Percentiles rank a stretch among this genome's conserved stretches.
phyloP scores from a whole-genome alignment of 2,888 invertebrate species.

The Drosophila neoperkinsi region DNA sequence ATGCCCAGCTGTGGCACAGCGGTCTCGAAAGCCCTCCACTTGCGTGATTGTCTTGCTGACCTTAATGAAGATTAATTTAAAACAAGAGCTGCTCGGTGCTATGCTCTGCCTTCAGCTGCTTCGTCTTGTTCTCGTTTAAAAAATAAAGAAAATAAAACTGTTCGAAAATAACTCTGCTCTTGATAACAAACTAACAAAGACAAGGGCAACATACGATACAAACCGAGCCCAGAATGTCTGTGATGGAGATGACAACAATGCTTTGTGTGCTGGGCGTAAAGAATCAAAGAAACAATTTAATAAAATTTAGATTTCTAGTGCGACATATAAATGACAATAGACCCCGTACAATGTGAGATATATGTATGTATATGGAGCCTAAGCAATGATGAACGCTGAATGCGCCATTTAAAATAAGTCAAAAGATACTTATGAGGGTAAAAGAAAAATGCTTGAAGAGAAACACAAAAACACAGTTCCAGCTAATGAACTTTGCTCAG shows the following conservation, averaged over 20 bases:
- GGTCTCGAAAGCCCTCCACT: conserved; percentile 37
- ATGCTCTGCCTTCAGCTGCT: conserved; percentile 9
- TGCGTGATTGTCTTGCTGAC: conserved; percentile 54
- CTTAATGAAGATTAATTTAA: conserved; percentile 79
- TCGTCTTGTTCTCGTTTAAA: conserved; percentile 19
- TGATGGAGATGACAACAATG: conserved; percentile 45
- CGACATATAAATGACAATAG: conserved; percentile 27
- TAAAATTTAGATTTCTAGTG: conserved; percentile 57
- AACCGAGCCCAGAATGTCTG: background rate
- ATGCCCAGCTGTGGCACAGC: conserved; percentile 33
- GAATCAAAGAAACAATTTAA: conserved; percentile 52
- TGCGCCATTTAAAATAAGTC: conserved; percentile 13
- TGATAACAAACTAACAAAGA: conserved; percentile 28
- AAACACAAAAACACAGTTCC: background rate
- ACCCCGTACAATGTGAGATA: background rate
- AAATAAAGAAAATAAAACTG: background rate
- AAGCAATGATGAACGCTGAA: conserved; percentile 8
- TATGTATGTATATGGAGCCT: background rate
- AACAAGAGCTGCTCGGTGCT: conserved; percentile 51
- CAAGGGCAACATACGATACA: conserved; percentile 10
- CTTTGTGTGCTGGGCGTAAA: conserved; percentile 9
- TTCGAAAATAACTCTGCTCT: conserved; percentile 18
- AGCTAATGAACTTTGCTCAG: conserved; percentile 35
- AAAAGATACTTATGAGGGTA: background rate
- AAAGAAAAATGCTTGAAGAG: background rate